Percentiles rank a stretch among this genome's conserved stretches.
Evolutionary conservation across 1,140 invertebrate genomes (phyloP).

Genomic region (Heterodera schachtii): DNA sequence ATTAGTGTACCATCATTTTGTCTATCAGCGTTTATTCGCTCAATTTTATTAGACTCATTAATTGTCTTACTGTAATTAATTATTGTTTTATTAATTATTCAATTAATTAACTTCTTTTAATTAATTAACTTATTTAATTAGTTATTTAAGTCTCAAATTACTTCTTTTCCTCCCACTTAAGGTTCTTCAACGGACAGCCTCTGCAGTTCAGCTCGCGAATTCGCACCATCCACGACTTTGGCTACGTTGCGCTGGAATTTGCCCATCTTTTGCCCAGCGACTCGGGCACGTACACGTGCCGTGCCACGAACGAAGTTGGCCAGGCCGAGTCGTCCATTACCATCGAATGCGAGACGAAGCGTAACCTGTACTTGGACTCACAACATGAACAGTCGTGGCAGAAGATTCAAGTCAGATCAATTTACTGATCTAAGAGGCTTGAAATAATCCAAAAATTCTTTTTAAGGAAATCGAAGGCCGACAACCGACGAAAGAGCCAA

Average conservation of each 20-base stretch:
- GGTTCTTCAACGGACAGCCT: constrained; percentile 54
- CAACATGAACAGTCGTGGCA: constrained; percentile 85
- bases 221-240: constrained; percentile 90
- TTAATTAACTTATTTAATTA: no score
- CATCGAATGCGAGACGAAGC: constrained; percentile 69
- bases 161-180: not conserved
- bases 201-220: constrained; percentile 76
- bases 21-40: no score
- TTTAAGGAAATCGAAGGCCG: constrained; percentile 61
- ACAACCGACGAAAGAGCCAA: constrained; percentile 40
- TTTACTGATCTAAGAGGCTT: no score
- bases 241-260: constrained; percentile 89
- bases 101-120: no score
- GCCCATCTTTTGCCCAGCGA: constrained; percentile 70
- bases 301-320: constrained; percentile 84
- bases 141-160: no score
- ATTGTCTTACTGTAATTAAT: not conserved
- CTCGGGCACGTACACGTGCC: constrained; percentile 88
- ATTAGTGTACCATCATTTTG: no score
- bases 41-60: no score
- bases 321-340: constrained; percentile 90
- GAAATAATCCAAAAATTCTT: not conserved
- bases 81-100: no score
- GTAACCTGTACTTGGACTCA: constrained; percentile 61
- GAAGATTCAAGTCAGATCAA: constrained; percentile 75